Evolutionary conservation across 37 sponge, comb jelly and placozoan genomes (phyloP).

Genomic region (Beroe forskalii): DNA sequence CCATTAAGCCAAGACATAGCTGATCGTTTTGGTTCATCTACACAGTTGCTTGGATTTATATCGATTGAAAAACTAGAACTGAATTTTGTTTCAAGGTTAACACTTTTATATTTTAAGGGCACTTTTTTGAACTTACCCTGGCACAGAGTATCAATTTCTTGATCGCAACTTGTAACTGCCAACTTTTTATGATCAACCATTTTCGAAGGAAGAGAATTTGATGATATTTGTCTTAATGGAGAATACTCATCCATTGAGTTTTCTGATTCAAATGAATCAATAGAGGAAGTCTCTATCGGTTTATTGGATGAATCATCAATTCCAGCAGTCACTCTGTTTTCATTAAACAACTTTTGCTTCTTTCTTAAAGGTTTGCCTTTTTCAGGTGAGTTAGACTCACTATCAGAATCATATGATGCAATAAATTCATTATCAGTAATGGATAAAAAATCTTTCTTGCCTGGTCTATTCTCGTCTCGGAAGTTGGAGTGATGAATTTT

Average conservation of each 20-base stretch:
- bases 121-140: neutral
- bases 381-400: neutral
- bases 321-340: neutral
- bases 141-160: neutral
- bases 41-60: neutral
- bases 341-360: neutral
- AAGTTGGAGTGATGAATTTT: neutral
- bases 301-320: neutral
- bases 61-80: neutral
- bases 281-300: neutral
- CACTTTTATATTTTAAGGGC: neutral
- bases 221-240: neutral
- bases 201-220: neutral
- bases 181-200: neutral
- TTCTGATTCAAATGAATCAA: slow-evolving; percentile 7
- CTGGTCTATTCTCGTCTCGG: neutral
- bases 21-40: neutral
- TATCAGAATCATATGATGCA: slow-evolving; percentile 2
- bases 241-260: neutral
- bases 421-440: neutral
- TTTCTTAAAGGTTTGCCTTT: neutral
- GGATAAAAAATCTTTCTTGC: neutral
- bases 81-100: neutral
- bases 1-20: neutral
- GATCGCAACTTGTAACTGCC: neutral